Percentiles rank a stretch among this genome's conserved stretches.
Conservation (phyloP, 2,113 vertebrate species). For the Crotalus helleri region DNA sequence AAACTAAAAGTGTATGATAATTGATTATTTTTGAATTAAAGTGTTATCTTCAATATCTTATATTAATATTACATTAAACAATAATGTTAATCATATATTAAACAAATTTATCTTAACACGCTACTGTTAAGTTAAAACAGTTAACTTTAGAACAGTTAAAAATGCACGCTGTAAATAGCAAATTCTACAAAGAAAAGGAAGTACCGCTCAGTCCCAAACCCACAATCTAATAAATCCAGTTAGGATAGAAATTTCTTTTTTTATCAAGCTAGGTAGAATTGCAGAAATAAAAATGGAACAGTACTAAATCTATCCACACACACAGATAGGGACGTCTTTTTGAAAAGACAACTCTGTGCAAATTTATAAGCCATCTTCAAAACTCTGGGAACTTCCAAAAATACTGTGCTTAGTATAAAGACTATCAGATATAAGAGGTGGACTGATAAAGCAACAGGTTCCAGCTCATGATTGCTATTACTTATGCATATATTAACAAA, state of each 20-base stretch:
- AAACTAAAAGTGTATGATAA: slow-evolving; percentile 89
- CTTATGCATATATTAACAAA: neutral
- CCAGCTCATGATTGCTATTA: neutral
- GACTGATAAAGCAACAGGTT: neutral
- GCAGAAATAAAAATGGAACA: neutral
- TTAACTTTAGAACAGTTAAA: neutral
- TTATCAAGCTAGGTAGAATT: neutral
- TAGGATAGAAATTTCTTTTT: neutral
- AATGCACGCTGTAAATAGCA: neutral
- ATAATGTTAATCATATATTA: neutral
- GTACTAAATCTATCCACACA: neutral
- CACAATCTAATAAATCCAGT: neutral
- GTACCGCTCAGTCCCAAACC: neutral
- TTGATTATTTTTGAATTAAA: slow-evolving; percentile 2
- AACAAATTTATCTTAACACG: neutral
- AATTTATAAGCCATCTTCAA: neutral
- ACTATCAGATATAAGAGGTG: neutral
- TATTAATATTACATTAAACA: neutral
- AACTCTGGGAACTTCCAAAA: neutral
- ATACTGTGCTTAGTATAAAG: neutral
- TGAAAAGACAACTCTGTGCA: neutral
- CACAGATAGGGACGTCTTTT: neutral
- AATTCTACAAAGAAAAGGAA: neutral
- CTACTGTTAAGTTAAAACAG: neutral
- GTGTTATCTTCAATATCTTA: neutral